Evolutionary conservation across 2,113 vertebrate species (phyloP), one percentile per base, ranked within the genome.

Genomic region (Ariopsis seemanni): DNA sequence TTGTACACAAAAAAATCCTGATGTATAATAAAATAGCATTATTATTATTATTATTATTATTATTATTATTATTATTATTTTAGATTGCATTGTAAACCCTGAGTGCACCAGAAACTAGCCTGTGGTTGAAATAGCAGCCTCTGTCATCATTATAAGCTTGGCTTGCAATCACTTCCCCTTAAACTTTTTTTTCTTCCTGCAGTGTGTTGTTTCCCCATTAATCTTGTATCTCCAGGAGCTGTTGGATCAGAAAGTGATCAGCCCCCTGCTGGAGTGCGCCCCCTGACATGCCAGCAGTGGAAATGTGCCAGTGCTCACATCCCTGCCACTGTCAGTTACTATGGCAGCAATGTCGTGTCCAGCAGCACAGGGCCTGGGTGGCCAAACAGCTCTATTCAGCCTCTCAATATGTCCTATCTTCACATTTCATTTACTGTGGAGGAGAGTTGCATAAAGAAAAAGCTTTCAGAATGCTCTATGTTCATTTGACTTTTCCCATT

Each of bases 171-270:
- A 14, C 34, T 27, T 57, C 60, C n/a, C 27, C 53, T 50, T 55
- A 7, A 74, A 82, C 69, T 63, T 55, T 74, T 63, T 79, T 84
- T 74, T 58, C n/a, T 55, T 27, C n/a, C 57, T 52, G 8, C 58
- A 48, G n/a, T 88, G 60, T 85, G 78, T 53, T 60, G n/a, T 27
- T 86, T 63, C 91, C 90, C 93, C 92, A 93, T 94, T 94, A 93
- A 91, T 57, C 60, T 74, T 86, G 89, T 87, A 87, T 91, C 86
- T 88, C 92, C 90, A 88, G 89, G 91, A 91, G 92, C 92, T 93
- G 89, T 90, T 88, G 91, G 89, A 92, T 86, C 80, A 78, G 92
- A 92, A 92, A 91, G 85, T 91, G 86, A 88, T 89, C 89, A 79
- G 89, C 88, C 88, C 87, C 89, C 91, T 7, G 58, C 90, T 90